Percentiles rank a stretch among this genome's conserved stretches.
phyloP scores from a whole-genome alignment of 2,888 invertebrate genomes.

The Listrodromus nycthemerus region DNA sequence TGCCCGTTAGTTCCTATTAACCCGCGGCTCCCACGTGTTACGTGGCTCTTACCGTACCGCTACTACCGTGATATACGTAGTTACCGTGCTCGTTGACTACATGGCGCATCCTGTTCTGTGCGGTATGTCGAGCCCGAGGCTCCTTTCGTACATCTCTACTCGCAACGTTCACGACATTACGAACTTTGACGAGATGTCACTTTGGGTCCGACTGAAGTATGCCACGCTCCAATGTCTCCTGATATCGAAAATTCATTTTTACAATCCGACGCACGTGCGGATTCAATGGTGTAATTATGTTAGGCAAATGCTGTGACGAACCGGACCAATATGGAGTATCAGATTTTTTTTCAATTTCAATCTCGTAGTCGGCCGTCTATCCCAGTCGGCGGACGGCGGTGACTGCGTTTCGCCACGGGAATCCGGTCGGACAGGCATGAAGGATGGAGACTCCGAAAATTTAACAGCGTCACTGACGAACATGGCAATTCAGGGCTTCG shows the following conservation, averaged over 20 bases:
- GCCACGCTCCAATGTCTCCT: slow-evolving; percentile 24
- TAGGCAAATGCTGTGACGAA: not conserved
- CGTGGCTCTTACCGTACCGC: slow-evolving; percentile 41
- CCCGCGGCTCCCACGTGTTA: slow-evolving; percentile 57
- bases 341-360: slow-evolving; percentile 35
- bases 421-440: slow-evolving; percentile 33
- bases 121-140: slow-evolving; percentile 47
- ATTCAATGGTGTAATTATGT: not conserved
- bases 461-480: slow-evolving; percentile 23
- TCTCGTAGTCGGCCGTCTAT: slow-evolving; percentile 47
- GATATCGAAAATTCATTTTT: not conserved
- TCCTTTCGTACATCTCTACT: slow-evolving; percentile 46
- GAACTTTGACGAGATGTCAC: slow-evolving; percentile 48
- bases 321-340: not conserved
- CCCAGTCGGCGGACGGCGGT: not conserved
- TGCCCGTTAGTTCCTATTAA: slow-evolving; percentile 65
- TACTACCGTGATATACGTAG: slow-evolving; percentile 21
- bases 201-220: slow-evolving; percentile 35
- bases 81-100: slow-evolving; percentile 17
- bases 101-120: slow-evolving; percentile 33
- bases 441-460: slow-evolving; percentile 46
- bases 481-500: slow-evolving; percentile 60
- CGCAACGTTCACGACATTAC: slow-evolving; percentile 41
- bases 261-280: not conserved
- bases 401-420: slow-evolving; percentile 9